phyloP scores from a whole-genome alignment of 2,888 invertebrate genomes.

The Zeuzera pyrina region DNA sequence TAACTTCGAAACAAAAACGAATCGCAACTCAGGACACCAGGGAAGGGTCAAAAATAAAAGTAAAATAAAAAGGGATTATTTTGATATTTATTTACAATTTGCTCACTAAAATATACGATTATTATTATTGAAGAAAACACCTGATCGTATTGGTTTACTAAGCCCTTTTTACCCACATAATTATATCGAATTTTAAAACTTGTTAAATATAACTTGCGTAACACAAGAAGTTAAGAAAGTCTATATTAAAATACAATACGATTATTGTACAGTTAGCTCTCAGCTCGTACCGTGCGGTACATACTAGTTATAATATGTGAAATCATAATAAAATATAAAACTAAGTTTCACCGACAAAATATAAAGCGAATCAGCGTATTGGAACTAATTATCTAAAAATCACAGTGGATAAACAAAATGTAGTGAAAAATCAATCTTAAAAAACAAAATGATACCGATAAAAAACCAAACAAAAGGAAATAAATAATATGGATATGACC shows the following conservation, averaged over 20 bases:
- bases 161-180: conserved; percentile 61
- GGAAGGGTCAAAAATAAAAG: conserved; percentile 49
- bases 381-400: too few species aligned
- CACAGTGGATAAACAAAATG: too few species aligned
- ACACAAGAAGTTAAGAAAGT: conserved; percentile 50
- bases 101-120: conserved; percentile 62
- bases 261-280: conserved; percentile 50
- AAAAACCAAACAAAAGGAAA: too few species aligned
- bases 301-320: too few species aligned
- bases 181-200: conserved; percentile 53
- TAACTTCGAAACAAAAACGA: too few species aligned
- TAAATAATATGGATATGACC: too few species aligned
- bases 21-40: too few species aligned
- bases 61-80: conserved; percentile 68
- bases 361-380: too few species aligned
- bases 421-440: too few species aligned
- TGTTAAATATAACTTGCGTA: conserved; percentile 53
- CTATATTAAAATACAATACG: conserved; percentile 62
- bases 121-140: conserved; percentile 64
- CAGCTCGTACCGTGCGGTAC: conserved; percentile 41
- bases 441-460: too few species aligned
- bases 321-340: too few species aligned
- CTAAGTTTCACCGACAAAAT: too few species aligned
- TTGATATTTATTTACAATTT: conserved; percentile 72
- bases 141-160: conserved; percentile 33